Percentiles rank a stretch among this genome's conserved stretches.
Conservation (phyloP, 2,888 invertebrate species). For the Ecliptopera silaceata region DNA sequence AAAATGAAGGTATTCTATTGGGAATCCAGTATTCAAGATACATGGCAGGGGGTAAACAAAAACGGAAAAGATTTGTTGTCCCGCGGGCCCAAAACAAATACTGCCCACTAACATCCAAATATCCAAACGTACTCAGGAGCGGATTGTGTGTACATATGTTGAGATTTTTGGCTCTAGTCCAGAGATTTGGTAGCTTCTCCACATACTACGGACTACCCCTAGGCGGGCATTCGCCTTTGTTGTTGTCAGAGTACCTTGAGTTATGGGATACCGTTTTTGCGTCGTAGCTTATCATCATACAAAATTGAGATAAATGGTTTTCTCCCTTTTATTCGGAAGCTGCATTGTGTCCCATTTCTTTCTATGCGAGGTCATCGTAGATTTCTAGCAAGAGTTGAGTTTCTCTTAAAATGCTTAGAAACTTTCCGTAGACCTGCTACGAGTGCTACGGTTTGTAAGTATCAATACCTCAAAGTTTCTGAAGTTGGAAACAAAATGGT, state of each 20-base stretch:
- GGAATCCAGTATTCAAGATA: slow-evolving; percentile 18
- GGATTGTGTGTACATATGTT: slow-evolving; percentile 45
- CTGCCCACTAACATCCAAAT: slow-evolving; percentile 41
- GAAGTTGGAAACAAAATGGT: too few relatives aligned
- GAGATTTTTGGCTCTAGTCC: slow-evolving; percentile 64
- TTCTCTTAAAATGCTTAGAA: too few relatives aligned
- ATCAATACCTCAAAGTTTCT: background rate
- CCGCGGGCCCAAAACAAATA: slow-evolving; percentile 57
- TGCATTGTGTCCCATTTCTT: slow-evolving; percentile 18
- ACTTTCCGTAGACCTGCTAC: slow-evolving; percentile 5
- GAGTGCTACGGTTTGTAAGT: background rate
- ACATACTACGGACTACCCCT: slow-evolving; percentile 48
- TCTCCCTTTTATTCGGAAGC: slow-evolving; percentile 31
- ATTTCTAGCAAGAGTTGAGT: background rate
- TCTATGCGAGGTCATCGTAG: slow-evolving; percentile 1
- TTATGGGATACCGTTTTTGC: slow-evolving; percentile 54
- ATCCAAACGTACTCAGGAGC: slow-evolving; percentile 37
- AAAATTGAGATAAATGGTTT: slow-evolving; percentile 39
- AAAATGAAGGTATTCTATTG: slow-evolving; percentile 14
- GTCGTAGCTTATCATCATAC: slow-evolving; percentile 38
- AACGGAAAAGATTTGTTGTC: slow-evolving; percentile 50
- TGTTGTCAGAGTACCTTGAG: slow-evolving; percentile 60
- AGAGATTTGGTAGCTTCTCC: slow-evolving; percentile 54
- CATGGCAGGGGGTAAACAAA: slow-evolving; percentile 45
- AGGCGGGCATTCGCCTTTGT: slow-evolving; percentile 59